Base-by-base conservation (phyloP, 2,888 invertebrate genomes). In the Drosophila aldrichi region DNA sequence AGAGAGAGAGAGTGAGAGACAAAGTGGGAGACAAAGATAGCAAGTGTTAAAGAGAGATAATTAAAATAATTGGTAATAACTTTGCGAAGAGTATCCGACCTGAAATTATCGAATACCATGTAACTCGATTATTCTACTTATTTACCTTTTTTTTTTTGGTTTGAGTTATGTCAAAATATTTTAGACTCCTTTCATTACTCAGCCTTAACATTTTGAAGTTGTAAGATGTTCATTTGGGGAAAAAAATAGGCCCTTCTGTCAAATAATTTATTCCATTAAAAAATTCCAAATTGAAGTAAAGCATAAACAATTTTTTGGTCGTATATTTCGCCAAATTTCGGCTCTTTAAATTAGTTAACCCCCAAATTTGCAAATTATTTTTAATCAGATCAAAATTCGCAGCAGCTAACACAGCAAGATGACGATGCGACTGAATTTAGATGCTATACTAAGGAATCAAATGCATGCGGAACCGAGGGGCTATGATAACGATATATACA, bases 351-450 rank as follows among this genome's bases (percentile, higher is more conserved):
- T 34, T 49, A 14, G 34, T 20, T 10, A 46, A 22, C 5, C 51
- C 12, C 49, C n/a, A 18, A 10, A 49, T 20, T 38, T 12, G 16
- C 38, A 25, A 25, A 54, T 22, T 22, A 38, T 25, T 22, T 22
- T 14, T 8, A 51, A 7, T 34, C 5, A 6, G 4, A 14, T 36
- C 18, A 2, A 25, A 38, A 54, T 22, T 59, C 34, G 10, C 8
- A 52, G 20, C 1, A 56, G 22, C 18, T 8, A 2, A 40, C 57
- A 3, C 14, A 8, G n/a, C 20, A 34, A 16, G 38, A 83, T 89
- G 89, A 59, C 84, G 7, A 82, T 74, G 74, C 81, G 79, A 55
- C 56, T 84, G 40, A 72, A 84, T 18, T 67, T 84, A 52, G 43
- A 68, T 20, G 49, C 63, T 25, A 75, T 84, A 16, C 25, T 84